A percentile compares a stretch with the other conserved stretches of the same genome.
These are phyloP conservation scores for Allygus modestus DNA, from an alignment of 2,888 invertebrate genomes.

Conservation along the genomic window DNA sequence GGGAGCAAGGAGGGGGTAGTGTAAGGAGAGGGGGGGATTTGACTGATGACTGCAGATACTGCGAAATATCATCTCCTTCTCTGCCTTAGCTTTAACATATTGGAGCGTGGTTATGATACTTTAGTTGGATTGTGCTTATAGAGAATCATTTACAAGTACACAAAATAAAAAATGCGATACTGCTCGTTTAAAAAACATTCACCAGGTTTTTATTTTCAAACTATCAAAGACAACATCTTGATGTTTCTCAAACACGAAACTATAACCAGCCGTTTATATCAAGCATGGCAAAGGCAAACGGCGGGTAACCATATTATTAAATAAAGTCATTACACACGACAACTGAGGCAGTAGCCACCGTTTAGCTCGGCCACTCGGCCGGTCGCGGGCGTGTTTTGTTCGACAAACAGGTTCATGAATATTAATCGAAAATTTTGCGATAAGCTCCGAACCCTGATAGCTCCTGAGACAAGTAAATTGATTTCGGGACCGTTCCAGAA, in stretches of 20 bases:
- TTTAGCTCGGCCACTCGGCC: neutral
- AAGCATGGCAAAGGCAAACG: neutral
- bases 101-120: neutral
- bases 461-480: slow-evolving; percentile 9
- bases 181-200: too few species aligned
- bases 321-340: slow-evolving; percentile 17
- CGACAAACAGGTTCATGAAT: slow-evolving; percentile 20
- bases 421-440: slow-evolving; percentile 37
- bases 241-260: neutral
- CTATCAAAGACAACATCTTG: too few species aligned
- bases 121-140: too few species aligned
- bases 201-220: too few species aligned
- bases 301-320: neutral
- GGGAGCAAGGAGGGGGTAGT: neutral
- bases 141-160: too few species aligned
- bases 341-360: neutral
- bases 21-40: neutral
- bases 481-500: neutral
- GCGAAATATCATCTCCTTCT: neutral
- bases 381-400: neutral
- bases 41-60: neutral
- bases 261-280: neutral
- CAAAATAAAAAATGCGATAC: too few species aligned
- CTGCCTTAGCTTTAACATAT: neutral
- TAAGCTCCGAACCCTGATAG: slow-evolving; percentile 5